Conservation (phyloP, 2,888 invertebrate species). For the Platypus cylindrus region DNA sequence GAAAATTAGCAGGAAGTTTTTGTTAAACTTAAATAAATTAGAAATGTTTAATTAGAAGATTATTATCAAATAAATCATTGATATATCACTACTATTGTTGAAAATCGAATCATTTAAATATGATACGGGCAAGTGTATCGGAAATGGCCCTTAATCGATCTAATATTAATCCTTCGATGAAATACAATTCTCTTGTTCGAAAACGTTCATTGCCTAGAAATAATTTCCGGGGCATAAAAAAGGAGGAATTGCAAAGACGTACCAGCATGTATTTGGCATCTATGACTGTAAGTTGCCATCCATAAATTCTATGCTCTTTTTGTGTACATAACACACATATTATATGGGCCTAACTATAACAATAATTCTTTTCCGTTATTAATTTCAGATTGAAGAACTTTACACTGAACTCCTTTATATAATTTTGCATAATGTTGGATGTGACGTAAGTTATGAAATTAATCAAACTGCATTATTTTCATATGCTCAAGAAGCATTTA, state of each 20-base stretch:
- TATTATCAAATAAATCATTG: no score
- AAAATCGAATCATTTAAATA: no score
- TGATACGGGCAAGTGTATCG: slow-evolving; percentile 23
- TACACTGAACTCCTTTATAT: slow-evolving; percentile 75
- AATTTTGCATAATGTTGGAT: slow-evolving; percentile 73
- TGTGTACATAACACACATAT: no score
- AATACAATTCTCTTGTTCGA: slow-evolving; percentile 15
- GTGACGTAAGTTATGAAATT: slow-evolving; percentile 58
- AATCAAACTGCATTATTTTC: slow-evolving; percentile 56
- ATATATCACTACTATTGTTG: no score
- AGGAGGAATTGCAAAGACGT: slow-evolving; percentile 59
- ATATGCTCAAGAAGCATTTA: slow-evolving; percentile 71
- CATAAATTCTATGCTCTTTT: no score
- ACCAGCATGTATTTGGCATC: slow-evolving; percentile 61
- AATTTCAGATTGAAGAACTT: slow-evolving; percentile 65
- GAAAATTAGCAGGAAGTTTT: no score
- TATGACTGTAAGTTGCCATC: slow-evolving; percentile 61
- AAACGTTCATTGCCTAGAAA: slow-evolving; percentile 44
- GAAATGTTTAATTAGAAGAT: no score
- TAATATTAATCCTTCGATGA: slow-evolving; percentile 12
- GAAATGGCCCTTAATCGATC: slow-evolving; percentile 21
- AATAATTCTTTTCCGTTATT: background rate
- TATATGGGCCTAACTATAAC: background rate
- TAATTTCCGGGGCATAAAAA: slow-evolving; percentile 66
- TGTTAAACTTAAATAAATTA: no score